Evolutionary conservation across 2,113 vertebrate genomes (phyloP).

Genomic region (Semicossyphus pulcher): DNA sequence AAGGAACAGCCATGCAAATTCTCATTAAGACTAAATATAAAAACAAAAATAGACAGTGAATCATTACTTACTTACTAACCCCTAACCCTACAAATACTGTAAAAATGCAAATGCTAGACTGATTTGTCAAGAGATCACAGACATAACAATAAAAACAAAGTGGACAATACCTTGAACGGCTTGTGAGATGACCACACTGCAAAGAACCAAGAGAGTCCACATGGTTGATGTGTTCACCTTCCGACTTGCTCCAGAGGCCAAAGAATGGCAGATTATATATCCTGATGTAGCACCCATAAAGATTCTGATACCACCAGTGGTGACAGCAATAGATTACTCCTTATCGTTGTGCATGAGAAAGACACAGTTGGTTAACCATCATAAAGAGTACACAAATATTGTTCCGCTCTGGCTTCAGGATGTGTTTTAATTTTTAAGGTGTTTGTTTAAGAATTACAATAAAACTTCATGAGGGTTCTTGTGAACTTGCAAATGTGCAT

Average conservation of each 20-base stretch:
- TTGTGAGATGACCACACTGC: slow-evolving; percentile 28
- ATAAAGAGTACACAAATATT: slow-evolving; percentile 27
- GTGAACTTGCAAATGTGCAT: background rate
- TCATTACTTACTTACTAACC: background rate
- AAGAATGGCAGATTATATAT: slow-evolving; percentile 59
- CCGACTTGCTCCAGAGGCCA: slow-evolving; percentile 29
- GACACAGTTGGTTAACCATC: slow-evolving; percentile 53
- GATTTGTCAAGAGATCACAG: background rate
- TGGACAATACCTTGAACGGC: slow-evolving; percentile 57
- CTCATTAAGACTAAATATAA: background rate
- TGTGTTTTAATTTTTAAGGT: slow-evolving; percentile 45
- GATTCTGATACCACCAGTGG: slow-evolving; percentile 3
- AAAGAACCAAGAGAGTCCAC: slow-evolving; percentile 64
- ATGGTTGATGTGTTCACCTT: slow-evolving; percentile 44
- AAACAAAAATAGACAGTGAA: background rate
- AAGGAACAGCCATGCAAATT: background rate
- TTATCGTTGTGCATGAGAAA: slow-evolving; percentile 60
- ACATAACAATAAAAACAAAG: background rate
- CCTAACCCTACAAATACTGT: too few species aligned
- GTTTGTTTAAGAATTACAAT: slow-evolving; percentile 10
- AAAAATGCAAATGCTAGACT: background rate
- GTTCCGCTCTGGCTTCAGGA: slow-evolving; percentile 22
- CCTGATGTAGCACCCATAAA: slow-evolving; percentile 35
- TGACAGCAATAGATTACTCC: background rate
- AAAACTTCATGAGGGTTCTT: slow-evolving; percentile 9